Evolutionary conservation across 2,888 invertebrate species (phyloP), one percentile per base, ranked within the genome.

Genomic region (Xanthia togata): DNA sequence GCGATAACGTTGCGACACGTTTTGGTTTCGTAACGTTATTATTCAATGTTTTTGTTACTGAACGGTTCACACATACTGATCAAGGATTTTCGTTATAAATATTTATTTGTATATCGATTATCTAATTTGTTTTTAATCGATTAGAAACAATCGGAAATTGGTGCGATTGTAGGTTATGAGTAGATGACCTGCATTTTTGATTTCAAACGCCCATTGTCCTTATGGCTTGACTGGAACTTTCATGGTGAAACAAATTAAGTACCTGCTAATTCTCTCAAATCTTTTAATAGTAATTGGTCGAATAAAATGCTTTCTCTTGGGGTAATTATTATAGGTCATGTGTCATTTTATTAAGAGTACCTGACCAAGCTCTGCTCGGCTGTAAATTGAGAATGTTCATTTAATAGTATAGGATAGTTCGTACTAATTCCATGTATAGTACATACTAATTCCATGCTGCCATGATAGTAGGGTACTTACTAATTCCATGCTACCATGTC

Each of bases 91-190:
- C 17, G 67, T 38, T 63, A 50, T n/a, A 64, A 85, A 85, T 68
- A 64, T 76, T 78, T 38, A 67, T 76, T 71, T 71, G 23, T 71
- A 50, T 85, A 65, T 20, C 20, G 17, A 59, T 73, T 68, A n/a
- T n/a, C n/a, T n/a, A 53, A 35, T 35, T 60, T 26, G 23, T 71
- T 71, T 47, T 71, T 82, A 83, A 83, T 83, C 73, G 83, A 53
- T 85, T 67, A 86, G 83, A 85, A 85, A 85, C 63, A 85, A 78
- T 83, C 50, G 71, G 35, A 78, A 72, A 83, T 83, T 72, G 71
- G 23, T 82, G 74, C 50, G 71, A 63, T n/a, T 74, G 47, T 62
- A 26, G 53, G n/a, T 63, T 71, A 55, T 55, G 59, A 70, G 70
- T 59, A 31, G 23, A 65, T 70, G 68, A 72, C 63, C 55, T 55